Conservation (phyloP, 1,140 invertebrate genomes). For the Galendromus occidentalis region DNA sequence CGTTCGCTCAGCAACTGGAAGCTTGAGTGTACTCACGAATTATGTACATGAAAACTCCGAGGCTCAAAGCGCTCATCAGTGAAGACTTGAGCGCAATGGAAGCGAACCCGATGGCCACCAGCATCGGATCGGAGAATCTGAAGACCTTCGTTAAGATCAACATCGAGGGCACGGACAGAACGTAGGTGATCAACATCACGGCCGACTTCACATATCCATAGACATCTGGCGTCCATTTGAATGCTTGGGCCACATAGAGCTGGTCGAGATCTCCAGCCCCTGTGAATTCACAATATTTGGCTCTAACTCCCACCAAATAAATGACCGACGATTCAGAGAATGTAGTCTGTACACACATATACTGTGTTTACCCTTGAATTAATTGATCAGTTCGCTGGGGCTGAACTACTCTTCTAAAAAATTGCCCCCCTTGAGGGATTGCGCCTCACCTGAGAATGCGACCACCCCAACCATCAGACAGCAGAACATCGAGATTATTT, state of each 20-base stretch:
- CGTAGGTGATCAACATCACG: neutral
- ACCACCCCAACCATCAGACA: neutral
- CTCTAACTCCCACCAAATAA: too few species aligned
- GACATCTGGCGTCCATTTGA: neutral
- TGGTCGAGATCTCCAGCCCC: neutral
- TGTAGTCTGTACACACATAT: too few species aligned
- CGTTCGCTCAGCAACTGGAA: too few species aligned
- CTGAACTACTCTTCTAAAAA: too few species aligned
- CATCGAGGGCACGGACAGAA: neutral
- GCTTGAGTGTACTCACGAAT: slow-evolving; percentile 4
- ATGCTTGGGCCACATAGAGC: neutral
- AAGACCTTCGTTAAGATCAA: neutral
- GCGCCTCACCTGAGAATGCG: neutral
- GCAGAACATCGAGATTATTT: neutral
- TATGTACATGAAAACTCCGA: neutral
- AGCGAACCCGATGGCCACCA: neutral
- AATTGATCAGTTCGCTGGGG: too few species aligned
- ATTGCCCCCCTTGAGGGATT: too few species aligned
- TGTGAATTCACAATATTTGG: neutral
- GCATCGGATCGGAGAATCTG: neutral
- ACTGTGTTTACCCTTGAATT: too few species aligned
- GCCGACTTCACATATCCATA: neutral
- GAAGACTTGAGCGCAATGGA: neutral
- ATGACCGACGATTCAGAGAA: too few species aligned
- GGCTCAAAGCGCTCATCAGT: neutral